These are phyloP conservation scores for Parauchenoglanis ngamensis DNA, from an alignment of 2,797 vertebrate species.

Conservation along the genomic window DNA sequence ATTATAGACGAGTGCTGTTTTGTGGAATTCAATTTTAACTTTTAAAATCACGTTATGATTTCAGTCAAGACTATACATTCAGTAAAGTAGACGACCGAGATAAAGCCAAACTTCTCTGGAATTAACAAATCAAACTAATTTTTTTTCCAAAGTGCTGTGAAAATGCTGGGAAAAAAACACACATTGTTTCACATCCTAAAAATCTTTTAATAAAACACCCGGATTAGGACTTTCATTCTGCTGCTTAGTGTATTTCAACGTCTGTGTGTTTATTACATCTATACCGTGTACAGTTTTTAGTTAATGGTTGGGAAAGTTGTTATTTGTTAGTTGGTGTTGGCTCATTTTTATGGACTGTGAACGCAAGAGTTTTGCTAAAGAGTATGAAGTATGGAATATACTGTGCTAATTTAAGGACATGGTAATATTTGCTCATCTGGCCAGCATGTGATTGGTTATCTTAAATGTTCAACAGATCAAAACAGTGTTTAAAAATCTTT, in stretches of 20 bases:
- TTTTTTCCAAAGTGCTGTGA: neutral
- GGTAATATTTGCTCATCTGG: slow-evolving; percentile 2
- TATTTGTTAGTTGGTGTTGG: neutral
- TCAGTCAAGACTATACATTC: neutral
- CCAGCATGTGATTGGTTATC: slow-evolving; percentile 6
- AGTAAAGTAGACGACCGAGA: neutral
- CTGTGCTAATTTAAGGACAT: neutral
- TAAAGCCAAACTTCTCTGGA: neutral
- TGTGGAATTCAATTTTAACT: slow-evolving; percentile 17
- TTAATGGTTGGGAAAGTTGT: neutral
- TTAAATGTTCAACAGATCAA: slow-evolving; percentile 10
- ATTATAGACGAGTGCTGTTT: slow-evolving; percentile 30
- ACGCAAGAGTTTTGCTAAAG: neutral
- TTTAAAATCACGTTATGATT: slow-evolving; percentile 23
- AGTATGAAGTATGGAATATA: neutral
- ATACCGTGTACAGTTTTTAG: neutral
- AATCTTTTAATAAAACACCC: neutral
- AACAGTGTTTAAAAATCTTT: slow-evolving; percentile 21
- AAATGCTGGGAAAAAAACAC: neutral
- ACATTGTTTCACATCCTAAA: neutral
- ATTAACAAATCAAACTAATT: neutral
- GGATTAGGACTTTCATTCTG: neutral
- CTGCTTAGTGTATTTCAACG: neutral
- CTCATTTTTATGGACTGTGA: neutral
- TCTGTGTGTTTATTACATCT: neutral